Base-by-base conservation (phyloP, 2,888 invertebrate genomes). In the Oscheius myriophilus region DNA sequence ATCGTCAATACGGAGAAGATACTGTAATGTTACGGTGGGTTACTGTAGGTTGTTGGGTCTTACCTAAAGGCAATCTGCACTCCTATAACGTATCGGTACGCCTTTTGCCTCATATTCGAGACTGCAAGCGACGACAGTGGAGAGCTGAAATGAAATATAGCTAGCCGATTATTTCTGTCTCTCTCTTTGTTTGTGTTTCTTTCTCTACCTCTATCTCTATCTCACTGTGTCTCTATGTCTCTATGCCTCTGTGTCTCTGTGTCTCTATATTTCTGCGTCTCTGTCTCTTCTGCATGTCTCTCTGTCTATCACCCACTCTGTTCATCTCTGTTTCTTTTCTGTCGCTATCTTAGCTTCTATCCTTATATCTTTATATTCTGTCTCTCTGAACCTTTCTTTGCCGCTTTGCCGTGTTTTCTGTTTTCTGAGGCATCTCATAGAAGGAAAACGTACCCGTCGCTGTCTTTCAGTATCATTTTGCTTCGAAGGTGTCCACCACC, bases 41-140 rank as follows among this genome's bases (percentile, higher is more conserved):
- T 58, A 12, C 21, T 53, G 53, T 53, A 18, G 7, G 14, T 41
- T 58, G 16, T 23, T 2, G 52, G 42, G 21, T 14, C 52, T 49
- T 49, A 80, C 81, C 82, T 84, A 84, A 84, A 85, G 71, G 75
- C 80, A 71, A 87, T 85, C 79, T 86, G 86, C 70, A 84, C 73
- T 57, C 67, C 78, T 71, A 84, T 84, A 80, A 86, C 85, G 78
- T 79, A 79, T 72, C 75, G 84, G 80, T 80, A 87, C 55, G 80
- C 79, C 73, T 78, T 72, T 68, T 73, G 73, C 66, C 70, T 73
- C 71, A 67, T 78, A 72, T 68, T 70, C 74, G 71, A 75, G 45
- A 61, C 61, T 61, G 61, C 61, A 73, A 64, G 82, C 77, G 74
- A 80, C 71, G 69, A 80, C 78, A 66, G 79, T 78, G 65, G 78